Evolutionary conservation across 2,113 vertebrate species (phyloP), one percentile per base, ranked within the genome.

Genomic region (Orthochromis indermauri): DNA sequence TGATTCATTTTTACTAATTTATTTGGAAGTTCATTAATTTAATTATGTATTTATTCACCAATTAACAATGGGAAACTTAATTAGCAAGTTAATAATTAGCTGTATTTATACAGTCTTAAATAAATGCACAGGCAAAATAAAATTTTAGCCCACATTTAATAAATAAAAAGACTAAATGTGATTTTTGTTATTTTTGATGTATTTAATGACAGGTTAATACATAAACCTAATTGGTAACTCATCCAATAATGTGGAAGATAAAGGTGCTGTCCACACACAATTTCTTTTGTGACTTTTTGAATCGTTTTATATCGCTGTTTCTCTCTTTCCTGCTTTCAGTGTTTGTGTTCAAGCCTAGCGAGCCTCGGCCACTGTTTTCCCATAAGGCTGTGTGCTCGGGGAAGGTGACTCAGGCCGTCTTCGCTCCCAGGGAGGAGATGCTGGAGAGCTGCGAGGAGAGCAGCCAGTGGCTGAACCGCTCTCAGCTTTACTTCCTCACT

Each of bases 271-370:
- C 4, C 0, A 14, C 21, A 28, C 21, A 28, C 6, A 0, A 7
- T 45, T 42, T 14, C 1, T 21, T 42, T 71, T 71, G 13, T 45
- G 21, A 11, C 5, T 47, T 26, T 26, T 17, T 47, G 71, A 47
- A 45, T 76, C 0, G 4, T 66, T 66, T 28, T 11, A 11, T 11
- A n/a, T 78, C 7, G 2, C 45, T 5, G 6, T 19, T 49, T 51
- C 1, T 47, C 2, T 31, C 10, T 24, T 42, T 8, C 95, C 89
- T 89, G 24, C 78, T 31, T 93, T 37, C 94, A 99, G 98, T 99
- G 95, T 99, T 98, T 93, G 96, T 99, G 80, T 99, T 99, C 91
- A 98, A 97, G 88, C 98, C 98, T 89, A 97, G 92, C 13, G 97
- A 99, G 92, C 97, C 98, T 5, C 94, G 95, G 55, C 98, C 98